phyloP scores from a whole-genome alignment of 2,797 vertebrate genomes.

The Notolabrus celidotus region DNA sequence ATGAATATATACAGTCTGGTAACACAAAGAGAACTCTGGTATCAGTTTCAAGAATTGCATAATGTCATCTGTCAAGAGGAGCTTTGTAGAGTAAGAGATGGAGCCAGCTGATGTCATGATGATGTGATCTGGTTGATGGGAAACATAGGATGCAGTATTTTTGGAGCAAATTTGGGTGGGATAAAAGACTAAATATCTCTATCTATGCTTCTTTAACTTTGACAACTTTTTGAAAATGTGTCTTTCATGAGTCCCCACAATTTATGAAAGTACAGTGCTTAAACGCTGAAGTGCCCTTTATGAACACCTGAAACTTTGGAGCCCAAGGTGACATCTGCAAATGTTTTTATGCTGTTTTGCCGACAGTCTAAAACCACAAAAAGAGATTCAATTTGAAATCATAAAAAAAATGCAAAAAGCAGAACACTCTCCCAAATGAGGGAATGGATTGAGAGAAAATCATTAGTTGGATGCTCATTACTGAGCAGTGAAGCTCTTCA shows the following conservation, averaged over 20 bases:
- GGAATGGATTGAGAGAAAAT: background rate
- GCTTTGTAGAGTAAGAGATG: background rate
- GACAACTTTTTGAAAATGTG: background rate
- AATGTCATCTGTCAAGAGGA: background rate
- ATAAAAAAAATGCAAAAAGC: background rate
- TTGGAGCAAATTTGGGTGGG: background rate
- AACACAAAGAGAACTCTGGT: background rate
- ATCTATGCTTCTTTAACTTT: background rate
- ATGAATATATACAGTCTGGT: background rate
- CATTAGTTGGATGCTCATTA: background rate
- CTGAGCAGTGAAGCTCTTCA: background rate
- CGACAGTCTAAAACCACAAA: background rate
- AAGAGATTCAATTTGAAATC: background rate
- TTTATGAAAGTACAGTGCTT: background rate
- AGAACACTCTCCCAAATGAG: background rate
- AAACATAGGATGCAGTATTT: constrained; percentile 8
- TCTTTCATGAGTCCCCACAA: background rate
- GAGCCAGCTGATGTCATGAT: background rate
- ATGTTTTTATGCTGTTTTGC: background rate
- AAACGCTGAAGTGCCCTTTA: background rate
- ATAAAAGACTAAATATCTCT: background rate
- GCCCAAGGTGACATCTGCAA: background rate
- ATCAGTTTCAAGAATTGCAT: constrained; percentile 4
- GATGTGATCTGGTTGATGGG: constrained; percentile 7
- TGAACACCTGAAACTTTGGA: background rate